Conservation (phyloP, 2,888 invertebrate species). For the Standfussiana lucernea region DNA sequence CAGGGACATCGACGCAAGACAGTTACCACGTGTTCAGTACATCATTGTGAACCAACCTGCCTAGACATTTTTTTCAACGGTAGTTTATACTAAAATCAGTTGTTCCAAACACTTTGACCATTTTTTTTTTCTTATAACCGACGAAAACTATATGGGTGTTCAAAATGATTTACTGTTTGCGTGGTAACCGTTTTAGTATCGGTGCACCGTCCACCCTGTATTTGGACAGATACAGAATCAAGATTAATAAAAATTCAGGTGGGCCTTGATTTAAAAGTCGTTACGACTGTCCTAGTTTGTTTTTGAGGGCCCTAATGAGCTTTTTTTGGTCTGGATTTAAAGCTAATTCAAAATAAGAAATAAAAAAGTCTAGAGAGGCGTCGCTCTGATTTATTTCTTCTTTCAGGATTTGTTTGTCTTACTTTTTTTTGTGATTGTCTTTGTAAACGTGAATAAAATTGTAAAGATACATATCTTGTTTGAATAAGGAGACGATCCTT, state of each 20-base stretch:
- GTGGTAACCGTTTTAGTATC: no score
- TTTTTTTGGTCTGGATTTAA: constrained; percentile 48
- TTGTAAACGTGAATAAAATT: constrained; percentile 36
- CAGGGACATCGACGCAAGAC: no score
- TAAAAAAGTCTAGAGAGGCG: constrained; percentile 1
- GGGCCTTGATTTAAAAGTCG: constrained; percentile 46
- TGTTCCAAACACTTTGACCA: no score
- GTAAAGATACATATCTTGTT: constrained; percentile 9
- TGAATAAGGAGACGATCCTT: neutral
- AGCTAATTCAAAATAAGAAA: constrained; percentile 44
- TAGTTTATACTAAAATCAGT: no score
- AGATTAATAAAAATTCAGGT: constrained; percentile 56
- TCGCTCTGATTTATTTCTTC: constrained; percentile 23
- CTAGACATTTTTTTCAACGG: no score
- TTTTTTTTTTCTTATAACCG: no score
- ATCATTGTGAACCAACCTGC: no score
- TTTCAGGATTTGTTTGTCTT: constrained; percentile 7
- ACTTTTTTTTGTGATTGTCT: constrained; percentile 13
- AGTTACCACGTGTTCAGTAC: no score
- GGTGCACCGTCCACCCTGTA: no score
- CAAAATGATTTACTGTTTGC: no score
- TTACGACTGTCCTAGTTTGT: constrained; percentile 44
- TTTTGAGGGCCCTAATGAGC: constrained; percentile 42
- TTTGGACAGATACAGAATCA: constrained; percentile 27
- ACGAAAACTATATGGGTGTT: no score